Percentiles rank a stretch among this genome's conserved stretches.
Conservation (phyloP, 2,113 vertebrate genomes). For the Ptychochromis oligacanthus region DNA sequence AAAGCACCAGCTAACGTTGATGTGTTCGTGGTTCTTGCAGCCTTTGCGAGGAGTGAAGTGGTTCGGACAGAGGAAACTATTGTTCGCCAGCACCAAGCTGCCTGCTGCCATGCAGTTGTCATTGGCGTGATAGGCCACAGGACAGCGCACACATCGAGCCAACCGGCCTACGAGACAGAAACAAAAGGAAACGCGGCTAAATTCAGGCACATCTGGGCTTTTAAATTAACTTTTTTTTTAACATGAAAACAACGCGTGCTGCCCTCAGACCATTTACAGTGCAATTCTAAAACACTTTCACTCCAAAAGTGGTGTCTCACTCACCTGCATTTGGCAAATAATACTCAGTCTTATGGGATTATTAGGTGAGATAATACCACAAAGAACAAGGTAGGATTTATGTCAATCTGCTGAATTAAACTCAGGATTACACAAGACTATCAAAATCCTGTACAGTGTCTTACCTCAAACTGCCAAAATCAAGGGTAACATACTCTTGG, state of each 20-base stretch:
- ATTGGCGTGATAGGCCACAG: conserved; percentile 96
- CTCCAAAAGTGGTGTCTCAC: neutral
- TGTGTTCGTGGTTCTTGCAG: conserved; percentile 96
- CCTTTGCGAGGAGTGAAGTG: conserved; percentile 95
- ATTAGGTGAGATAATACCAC: neutral
- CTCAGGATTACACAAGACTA: neutral
- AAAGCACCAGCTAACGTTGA: conserved; percentile 99
- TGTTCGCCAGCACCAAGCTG: conserved; percentile 93
- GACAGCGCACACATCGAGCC: conserved; percentile 98
- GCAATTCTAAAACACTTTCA: neutral
- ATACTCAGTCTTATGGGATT: neutral
- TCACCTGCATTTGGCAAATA: neutral
- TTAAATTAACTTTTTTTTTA: neutral
- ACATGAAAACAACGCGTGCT: neutral
- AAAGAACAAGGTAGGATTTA: neutral
- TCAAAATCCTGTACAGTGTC: neutral
- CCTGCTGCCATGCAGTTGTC: conserved; percentile 97
- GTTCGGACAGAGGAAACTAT: conserved; percentile 97
- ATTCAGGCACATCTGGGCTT: neutral
- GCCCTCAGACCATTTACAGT: neutral
- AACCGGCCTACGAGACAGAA: conserved; percentile 84
- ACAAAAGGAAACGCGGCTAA: neutral
- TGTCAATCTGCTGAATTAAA: neutral
- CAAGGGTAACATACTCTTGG: neutral
- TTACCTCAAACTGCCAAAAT: neutral